Conservation (phyloP, 2,797 vertebrate species). For the Carapus acus region DNA sequence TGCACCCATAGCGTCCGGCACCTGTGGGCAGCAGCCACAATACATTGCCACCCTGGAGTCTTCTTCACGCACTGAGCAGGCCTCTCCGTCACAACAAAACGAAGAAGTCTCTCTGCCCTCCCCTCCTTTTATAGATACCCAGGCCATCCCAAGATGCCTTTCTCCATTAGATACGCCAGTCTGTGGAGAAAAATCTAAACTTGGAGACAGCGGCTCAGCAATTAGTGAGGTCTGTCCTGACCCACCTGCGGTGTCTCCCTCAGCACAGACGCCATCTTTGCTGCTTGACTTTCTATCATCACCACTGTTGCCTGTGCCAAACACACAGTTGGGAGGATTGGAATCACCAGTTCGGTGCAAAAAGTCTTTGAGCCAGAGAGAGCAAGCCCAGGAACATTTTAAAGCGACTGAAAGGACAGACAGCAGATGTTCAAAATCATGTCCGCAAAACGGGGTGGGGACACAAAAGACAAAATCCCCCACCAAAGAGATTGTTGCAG, state of each 20-base stretch:
- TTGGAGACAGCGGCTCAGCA: neutral
- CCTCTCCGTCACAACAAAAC: slow-evolving; percentile 2
- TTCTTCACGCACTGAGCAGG: slow-evolving; percentile 26
- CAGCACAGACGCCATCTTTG: slow-evolving; percentile 24
- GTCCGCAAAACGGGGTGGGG: neutral
- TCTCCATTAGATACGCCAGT: slow-evolving; percentile 56
- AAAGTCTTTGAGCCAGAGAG: neutral
- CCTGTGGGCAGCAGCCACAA: no score
- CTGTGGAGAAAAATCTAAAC: neutral
- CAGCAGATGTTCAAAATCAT: neutral
- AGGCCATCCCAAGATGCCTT: slow-evolving; percentile 56
- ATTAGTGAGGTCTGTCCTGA: neutral
- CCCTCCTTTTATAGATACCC: slow-evolving; percentile 27
- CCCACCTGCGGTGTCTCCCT: no score
- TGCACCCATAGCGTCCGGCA: no score
- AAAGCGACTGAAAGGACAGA: neutral
- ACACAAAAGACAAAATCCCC: neutral
- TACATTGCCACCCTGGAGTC: no score
- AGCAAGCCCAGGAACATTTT: neutral
- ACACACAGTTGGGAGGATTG: neutral
- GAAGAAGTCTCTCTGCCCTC: neutral
- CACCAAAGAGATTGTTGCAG: neutral
- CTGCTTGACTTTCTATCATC: slow-evolving; percentile 24
- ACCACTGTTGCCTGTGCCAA: slow-evolving; percentile 39
- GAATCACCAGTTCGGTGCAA: neutral